These are phyloP conservation scores for Prolemur simus DNA, from an alignment of 2,113 vertebrate genomes.

Conservation along the genomic window DNA sequence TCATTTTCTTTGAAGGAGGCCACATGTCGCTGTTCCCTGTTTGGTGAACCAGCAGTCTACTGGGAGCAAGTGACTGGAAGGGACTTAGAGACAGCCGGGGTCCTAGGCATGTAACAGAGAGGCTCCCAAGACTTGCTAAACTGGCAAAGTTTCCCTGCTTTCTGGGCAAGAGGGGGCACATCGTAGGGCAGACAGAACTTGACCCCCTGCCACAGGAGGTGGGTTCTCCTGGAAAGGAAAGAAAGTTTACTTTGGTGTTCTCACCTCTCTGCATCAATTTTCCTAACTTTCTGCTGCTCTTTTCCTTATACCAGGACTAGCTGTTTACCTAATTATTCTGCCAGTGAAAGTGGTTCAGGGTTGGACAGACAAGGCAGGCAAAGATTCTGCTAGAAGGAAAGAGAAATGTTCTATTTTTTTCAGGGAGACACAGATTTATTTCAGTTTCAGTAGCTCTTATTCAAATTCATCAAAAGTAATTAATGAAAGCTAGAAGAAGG, in stretches of 20 bases:
- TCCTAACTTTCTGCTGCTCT: not conserved
- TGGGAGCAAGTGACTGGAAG: not conserved
- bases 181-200: not conserved
- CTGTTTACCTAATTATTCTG: slow-evolving; percentile 40
- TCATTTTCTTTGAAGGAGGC: not conserved
- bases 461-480: slow-evolving; percentile 84
- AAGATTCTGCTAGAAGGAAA: slow-evolving; percentile 74
- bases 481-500: slow-evolving; percentile 81
- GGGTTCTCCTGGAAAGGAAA: not conserved
- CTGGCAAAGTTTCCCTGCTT: not conserved
- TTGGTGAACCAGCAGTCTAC: not conserved
- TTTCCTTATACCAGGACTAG: not conserved
- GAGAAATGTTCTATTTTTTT: slow-evolving; percentile 76
- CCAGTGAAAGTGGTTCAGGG: slow-evolving; percentile 62
- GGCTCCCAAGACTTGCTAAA: not conserved
- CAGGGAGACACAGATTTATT: slow-evolving; percentile 79
- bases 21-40: not conserved
- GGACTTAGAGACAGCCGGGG: not conserved
- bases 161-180: not conserved
- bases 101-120: not conserved
- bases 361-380: slow-evolving; percentile 48
- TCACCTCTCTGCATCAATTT: not conserved
- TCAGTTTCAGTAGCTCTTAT: slow-evolving; percentile 81
- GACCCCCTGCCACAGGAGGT: not conserved
- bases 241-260: slow-evolving; percentile 18